Base-by-base conservation (phyloP, 2,113 vertebrate genomes). In the Pelecanus crispus region DNA sequence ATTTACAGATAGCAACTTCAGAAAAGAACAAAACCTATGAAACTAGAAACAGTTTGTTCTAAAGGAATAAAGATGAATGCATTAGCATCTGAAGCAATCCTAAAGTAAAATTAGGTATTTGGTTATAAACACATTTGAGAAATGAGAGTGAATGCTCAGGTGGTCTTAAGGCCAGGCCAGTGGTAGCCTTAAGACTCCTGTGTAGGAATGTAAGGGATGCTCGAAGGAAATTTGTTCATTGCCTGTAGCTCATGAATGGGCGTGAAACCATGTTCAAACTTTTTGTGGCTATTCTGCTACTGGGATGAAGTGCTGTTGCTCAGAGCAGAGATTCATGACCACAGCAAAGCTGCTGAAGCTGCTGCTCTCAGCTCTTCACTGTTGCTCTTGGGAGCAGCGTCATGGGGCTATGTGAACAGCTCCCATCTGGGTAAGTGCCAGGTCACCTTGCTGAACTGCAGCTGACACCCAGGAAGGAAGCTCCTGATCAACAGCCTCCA, bases 201-300 rank as follows among this genome's bases (percentile, higher is more conserved):
- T 20, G 22, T 22, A 40, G 79, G 62, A 20, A 31, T 31, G 36
- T 45, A 32, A 70, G 42, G 31, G 56, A 50, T 63, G 26, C 38
- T 86, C 12, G 55, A 38, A 88, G 63, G 68, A 83, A 58, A 66
- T 74, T 67, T 86, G 15, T 13, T 83, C 16, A 5, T 16, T 20
- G 15, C 28, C 31, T 78, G n/a, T 36, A 81, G 45, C 34, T 53
- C 67, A 32, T 61, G 45, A 83, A 61, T 21, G 19, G 21, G 7
- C 0, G 0, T 38, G 72, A 84, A 95, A 73, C 19, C 32, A 47
- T 0, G 0, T 58, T 62, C 36, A 49, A 71, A 29, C 7, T 66
- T 56, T 25, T 72, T 63, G 34, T 70, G 59, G 24, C 36, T 66
- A 2, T 77, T 80, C 31, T 15, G 34, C 2, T 55, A 31, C 20